phyloP scores from a whole-genome alignment of 2,888 invertebrate species.

The Polydrusus tereticollis region DNA sequence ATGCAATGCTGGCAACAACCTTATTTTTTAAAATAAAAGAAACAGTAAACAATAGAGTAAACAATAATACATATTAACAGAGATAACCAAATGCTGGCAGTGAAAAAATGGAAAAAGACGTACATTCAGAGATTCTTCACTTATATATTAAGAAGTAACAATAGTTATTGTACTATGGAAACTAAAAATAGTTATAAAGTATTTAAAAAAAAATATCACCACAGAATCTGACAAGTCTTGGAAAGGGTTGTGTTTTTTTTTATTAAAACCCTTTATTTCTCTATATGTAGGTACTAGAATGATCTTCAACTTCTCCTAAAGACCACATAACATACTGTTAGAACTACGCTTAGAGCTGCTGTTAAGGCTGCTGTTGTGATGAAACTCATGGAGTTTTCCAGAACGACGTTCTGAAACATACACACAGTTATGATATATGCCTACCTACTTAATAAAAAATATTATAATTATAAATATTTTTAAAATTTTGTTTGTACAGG shows the following conservation, averaged over 20 bases:
- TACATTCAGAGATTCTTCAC: constrained; percentile 18
- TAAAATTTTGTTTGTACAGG: too few species aligned
- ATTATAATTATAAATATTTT: too few species aligned
- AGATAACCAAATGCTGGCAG: constrained; percentile 26
- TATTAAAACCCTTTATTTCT: neutral
- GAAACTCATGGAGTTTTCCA: constrained; percentile 6
- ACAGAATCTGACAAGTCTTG: neutral
- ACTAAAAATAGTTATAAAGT: neutral
- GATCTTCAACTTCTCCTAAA: constrained; percentile 6
- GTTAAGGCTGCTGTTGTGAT: neutral
- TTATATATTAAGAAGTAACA: neutral
- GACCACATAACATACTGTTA: constrained; percentile 9
- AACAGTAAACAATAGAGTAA: constrained; percentile 5
- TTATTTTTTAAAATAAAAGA: constrained; percentile 16
- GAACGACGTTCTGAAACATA: constrained; percentile 22
- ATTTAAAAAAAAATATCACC: neutral
- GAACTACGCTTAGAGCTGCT: neutral
- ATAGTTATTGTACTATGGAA: neutral
- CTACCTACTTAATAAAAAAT: too few species aligned
- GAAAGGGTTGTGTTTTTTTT: neutral
- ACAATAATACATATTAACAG: constrained; percentile 22
- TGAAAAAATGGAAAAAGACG: constrained; percentile 27
- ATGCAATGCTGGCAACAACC: constrained; percentile 12
- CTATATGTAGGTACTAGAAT: neutral
- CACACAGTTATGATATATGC: too few species aligned